Conservation (phyloP, 2,888 invertebrate species). For the Poecilus cupreus region DNA sequence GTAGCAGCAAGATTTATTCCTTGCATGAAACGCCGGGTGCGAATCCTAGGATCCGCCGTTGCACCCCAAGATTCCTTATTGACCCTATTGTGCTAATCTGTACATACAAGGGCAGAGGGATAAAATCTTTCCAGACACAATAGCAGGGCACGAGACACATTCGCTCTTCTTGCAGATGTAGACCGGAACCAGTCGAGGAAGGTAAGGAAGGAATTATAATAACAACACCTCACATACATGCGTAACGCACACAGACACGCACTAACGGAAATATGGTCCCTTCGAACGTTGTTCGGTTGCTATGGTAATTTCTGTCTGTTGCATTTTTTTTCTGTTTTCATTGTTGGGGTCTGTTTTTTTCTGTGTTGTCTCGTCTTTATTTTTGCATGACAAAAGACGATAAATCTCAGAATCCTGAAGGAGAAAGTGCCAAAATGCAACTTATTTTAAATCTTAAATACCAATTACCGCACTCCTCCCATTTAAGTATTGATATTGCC, state of each 20-base stretch:
- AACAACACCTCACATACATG: slow-evolving; percentile 45
- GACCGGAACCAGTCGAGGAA: slow-evolving; percentile 50
- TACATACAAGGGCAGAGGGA: background rate
- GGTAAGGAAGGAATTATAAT: slow-evolving; percentile 53
- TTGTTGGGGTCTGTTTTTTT: slow-evolving; percentile 40
- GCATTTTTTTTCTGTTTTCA: slow-evolving; percentile 12
- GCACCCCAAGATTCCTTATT: slow-evolving; percentile 30
- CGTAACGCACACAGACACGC: background rate
- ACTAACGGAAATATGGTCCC: slow-evolving; percentile 51
- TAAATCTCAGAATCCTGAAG: background rate
- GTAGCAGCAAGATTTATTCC: background rate
- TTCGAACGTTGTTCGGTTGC: slow-evolving; percentile 32
- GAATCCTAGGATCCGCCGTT: background rate
- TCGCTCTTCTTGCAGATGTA: slow-evolving; percentile 43
- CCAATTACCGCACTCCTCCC: too few relatives aligned
- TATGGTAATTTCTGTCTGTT: slow-evolving; percentile 55
- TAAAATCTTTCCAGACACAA: slow-evolving; percentile 44
- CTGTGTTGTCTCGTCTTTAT: slow-evolving; percentile 23
- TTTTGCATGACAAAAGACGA: slow-evolving; percentile 43
- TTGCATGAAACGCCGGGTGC: background rate
- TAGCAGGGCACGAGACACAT: slow-evolving; percentile 44
- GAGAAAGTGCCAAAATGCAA: slow-evolving; percentile 33
- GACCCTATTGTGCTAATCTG: slow-evolving; percentile 50
- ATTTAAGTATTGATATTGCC: too few relatives aligned
- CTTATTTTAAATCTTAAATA: background rate